Base-by-base conservation (phyloP, 2,113 vertebrate species). In the Picathartes gymnocephalus region DNA sequence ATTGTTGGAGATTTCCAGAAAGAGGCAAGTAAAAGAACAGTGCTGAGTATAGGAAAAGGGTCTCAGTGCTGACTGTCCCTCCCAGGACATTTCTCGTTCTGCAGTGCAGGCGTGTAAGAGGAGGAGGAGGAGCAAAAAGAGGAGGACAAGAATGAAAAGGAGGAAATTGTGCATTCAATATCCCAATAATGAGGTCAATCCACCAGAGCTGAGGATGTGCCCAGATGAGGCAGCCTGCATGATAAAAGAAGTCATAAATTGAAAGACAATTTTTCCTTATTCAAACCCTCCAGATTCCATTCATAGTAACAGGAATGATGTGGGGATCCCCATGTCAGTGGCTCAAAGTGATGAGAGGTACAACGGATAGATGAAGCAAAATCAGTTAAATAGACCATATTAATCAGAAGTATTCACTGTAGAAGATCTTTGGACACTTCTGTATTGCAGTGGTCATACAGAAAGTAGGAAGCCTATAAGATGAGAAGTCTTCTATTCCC, bases 61-160 rank as follows among this genome's bases (percentile, higher is more conserved):
- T 57, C 28, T 23, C 7, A 13, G 7, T n/a, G 62, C 58, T 42
- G 54, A 65, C 15, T 0, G 0, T 15, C 25, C 25, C 28, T 62
- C 16, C 15, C 0, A 1, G 35, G 24, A 40, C 9, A 3, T 15
- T n/a, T 16, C 25, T 88, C 0, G 0, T 64, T 69, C n/a, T 50
- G n/a, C 60, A 70, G 20, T 27, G 51, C 28, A n/a, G 50, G 25
- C 7, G 3, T 3, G 12, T 4, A 22, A 48, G 0, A 13, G 39
- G 23, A 70, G 58, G 19, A 78, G 35, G 23, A 81, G 44, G 14
- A 33, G 31, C 17, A 74, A 17, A 11, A 61, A 3, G 50, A 65
- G 35, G 37, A 87, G 30, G 27, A 53, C 9, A 10, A 66, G 51
- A 31, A 58, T 14, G 24, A 78, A 53, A 35, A 78, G 27, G 24